Conservation (phyloP, 35 echinoderm and acorn worm genomes). For the Antedon bifida region DNA sequence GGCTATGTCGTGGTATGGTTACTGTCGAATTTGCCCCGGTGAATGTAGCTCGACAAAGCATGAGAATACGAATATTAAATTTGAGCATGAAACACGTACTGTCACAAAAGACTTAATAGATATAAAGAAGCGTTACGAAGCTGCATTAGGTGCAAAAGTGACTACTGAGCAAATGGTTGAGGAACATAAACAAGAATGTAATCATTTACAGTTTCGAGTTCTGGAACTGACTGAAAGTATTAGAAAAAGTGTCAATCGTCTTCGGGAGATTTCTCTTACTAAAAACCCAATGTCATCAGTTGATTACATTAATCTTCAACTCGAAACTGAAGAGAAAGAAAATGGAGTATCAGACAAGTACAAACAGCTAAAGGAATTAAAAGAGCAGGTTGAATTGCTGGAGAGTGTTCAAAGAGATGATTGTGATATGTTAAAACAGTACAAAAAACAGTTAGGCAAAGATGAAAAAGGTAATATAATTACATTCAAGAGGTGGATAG, state of each 20-base stretch:
- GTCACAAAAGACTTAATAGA: constrained; percentile 8
- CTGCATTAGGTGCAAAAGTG: too few species aligned
- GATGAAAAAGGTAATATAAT: too few species aligned
- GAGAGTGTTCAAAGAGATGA: too few species aligned
- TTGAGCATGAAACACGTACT: constrained; percentile 8
- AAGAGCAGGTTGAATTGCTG: too few species aligned
- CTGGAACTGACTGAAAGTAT: constrained; percentile 5
- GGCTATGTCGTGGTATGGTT: constrained; percentile 1
- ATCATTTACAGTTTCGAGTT: background rate
- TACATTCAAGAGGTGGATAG: too few species aligned
- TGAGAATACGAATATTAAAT: constrained; percentile 13
- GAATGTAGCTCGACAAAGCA: constrained; percentile 17
- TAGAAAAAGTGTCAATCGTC: constrained; percentile 29
- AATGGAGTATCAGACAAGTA: too few species aligned
- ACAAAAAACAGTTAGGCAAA: too few species aligned
- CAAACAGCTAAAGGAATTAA: too few species aligned
- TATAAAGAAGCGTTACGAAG: too few species aligned
- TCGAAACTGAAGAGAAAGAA: too few species aligned
- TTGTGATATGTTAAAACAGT: too few species aligned
- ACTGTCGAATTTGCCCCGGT: constrained; percentile 11
- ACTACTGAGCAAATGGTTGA: constrained; percentile 17
- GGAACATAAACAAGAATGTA: background rate
- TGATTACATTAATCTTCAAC: too few species aligned
- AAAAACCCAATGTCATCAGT: constrained; percentile 2
- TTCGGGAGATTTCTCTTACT: constrained; percentile 10